Conservation (phyloP, 2,888 invertebrate genomes). For the Pantelozetes paolii region DNA sequence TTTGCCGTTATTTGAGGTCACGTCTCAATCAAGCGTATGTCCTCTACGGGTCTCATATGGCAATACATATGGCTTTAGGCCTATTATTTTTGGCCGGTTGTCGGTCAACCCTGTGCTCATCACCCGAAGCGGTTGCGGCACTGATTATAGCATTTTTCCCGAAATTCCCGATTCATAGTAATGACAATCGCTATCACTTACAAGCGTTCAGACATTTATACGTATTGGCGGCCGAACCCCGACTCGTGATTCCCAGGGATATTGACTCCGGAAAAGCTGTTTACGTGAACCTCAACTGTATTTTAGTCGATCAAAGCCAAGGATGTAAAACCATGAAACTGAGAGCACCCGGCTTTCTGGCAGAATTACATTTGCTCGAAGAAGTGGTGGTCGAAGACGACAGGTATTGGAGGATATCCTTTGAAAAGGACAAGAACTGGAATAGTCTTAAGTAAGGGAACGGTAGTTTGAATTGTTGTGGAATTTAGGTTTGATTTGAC, state of each 20-base stretch:
- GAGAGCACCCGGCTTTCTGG: conserved; percentile 78
- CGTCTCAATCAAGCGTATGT: conserved; percentile 64
- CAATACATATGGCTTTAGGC: conserved; percentile 90
- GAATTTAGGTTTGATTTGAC: conserved; percentile 17
- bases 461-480: background rate
- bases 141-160: conserved; percentile 91
- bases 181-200: conserved; percentile 93
- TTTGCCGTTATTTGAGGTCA: conserved; percentile 77
- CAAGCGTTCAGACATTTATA: conserved; percentile 96
- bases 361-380: conserved; percentile 68
- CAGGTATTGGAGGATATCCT: conserved; percentile 82
- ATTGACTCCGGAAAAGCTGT: conserved; percentile 73
- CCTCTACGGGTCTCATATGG: conserved; percentile 87
- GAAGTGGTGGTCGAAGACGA: conserved; percentile 71
- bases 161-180: conserved; percentile 91
- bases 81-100: conserved; percentile 91
- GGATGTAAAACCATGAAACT: conserved; percentile 52
- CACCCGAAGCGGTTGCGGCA: conserved; percentile 79
- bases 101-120: conserved; percentile 63
- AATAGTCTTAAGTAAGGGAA: conserved; percentile 63
- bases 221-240: conserved; percentile 84
- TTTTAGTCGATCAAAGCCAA: conserved; percentile 42
- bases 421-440: conserved; percentile 78
- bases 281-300: conserved; percentile 65
- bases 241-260: conserved; percentile 80